phyloP scores from a whole-genome alignment of 2,888 invertebrate species.

The Eupsilia transversa region DNA sequence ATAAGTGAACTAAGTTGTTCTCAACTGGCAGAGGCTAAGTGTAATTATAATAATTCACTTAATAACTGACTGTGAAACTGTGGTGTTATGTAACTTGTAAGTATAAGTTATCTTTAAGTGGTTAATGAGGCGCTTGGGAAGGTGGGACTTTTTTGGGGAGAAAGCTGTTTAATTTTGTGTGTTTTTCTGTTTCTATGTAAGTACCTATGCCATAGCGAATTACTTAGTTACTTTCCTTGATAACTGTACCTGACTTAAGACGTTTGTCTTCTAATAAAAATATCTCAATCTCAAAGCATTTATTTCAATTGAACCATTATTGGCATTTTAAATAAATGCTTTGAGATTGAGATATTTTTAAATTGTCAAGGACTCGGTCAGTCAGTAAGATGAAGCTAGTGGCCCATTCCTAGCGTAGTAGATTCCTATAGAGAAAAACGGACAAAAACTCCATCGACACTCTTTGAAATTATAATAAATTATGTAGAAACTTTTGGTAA shows the following conservation, averaged over 20 bases:
- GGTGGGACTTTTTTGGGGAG: constrained; percentile 50
- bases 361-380: not conserved
- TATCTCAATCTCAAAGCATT: not conserved
- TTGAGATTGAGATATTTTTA: no score
- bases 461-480: not conserved
- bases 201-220: not conserved
- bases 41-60: constrained; percentile 88
- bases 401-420: not conserved
- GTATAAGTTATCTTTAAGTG: constrained; percentile 65
- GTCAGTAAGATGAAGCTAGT: not conserved
- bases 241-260: not conserved
- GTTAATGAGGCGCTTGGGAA: constrained; percentile 59
- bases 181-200: constrained; percentile 7
- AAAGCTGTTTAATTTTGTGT: constrained; percentile 9
- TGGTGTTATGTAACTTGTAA: constrained; percentile 64
- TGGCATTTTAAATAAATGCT: no score
- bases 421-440: not conserved
- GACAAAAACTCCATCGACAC: not conserved
- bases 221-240: not conserved
- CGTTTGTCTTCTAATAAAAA: not conserved
- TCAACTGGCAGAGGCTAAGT: constrained; percentile 80
- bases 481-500: not conserved
- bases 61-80: constrained; percentile 67
- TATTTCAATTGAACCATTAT: not conserved
- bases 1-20: constrained; percentile 79